Evolutionary conservation across 2,113 vertebrate genomes (phyloP), one percentile per base, ranked within the genome.

Genomic region (Rhagologus leucostigma): DNA sequence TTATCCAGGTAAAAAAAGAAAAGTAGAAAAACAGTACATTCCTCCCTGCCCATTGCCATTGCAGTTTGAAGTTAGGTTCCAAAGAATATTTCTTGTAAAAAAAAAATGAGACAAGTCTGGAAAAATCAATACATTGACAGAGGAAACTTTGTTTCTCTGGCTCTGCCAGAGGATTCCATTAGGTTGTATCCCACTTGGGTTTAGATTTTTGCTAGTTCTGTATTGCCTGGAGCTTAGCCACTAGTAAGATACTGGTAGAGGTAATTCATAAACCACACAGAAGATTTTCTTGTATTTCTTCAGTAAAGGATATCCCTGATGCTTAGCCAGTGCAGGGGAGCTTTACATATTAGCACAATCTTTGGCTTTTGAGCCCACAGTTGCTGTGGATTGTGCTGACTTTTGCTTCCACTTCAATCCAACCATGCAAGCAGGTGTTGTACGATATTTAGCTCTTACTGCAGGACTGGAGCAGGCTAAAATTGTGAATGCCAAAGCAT

Each of bases 111-210:
- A 24, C 13, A 20, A 93, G 94, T 22, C 74, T 89, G 70, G 55
- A 85, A 96, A 97, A 97, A 86, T 97, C 95, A 94, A 93, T 97
- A 65, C 59, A 65, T 42, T 75, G 77, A 96, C 67, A 65, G 52
- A 50, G 63, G 82, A 82, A 87, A 96, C 77, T 84, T 91, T 55
- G 39, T 78, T 95, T 97, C 81, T 93, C 92, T 95, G 92, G 67
- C 82, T 96, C 84, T 86, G 64, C 91, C 77, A 53, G 93, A 97
- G 89, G 83, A 83, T 94, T 47, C 62, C 60, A 77, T 94, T 96
- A 87, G 60, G 68, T 91, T 97, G 86, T 90, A 89, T 96, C 53
- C 71, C 89, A 18, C 33, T 82, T 84, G 79, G 95, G 62, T 90
- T 93, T 92, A 83, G 47, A 26, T 68, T 97, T 95, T 83, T 46